A percentile compares a stretch with the other conserved stretches of the same genome.
These are phyloP conservation scores for Pardosa pseudoannulata DNA, from an alignment of 2,888 invertebrate genomes.

Conservation along the genomic window DNA sequence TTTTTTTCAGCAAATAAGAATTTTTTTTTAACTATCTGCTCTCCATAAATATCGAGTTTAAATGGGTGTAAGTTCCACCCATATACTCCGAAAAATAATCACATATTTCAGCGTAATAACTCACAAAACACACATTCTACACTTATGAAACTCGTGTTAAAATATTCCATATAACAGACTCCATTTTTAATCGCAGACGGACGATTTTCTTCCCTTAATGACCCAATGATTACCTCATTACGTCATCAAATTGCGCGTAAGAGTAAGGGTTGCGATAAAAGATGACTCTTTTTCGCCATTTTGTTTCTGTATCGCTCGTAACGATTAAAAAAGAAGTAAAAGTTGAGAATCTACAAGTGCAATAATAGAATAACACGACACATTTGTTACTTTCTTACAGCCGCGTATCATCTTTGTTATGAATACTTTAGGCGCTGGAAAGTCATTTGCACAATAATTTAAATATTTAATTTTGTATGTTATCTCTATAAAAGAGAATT, in stretches of 20 bases:
- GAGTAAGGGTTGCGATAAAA: constrained; percentile 13
- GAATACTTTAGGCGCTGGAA: background rate
- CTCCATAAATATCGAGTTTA: too few species aligned
- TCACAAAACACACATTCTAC: background rate
- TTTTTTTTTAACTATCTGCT: too few species aligned
- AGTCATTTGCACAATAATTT: background rate
- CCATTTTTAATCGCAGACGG: background rate
- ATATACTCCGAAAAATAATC: background rate
- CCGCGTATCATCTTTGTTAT: background rate
- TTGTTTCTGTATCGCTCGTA: background rate
- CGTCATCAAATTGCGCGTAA: background rate
- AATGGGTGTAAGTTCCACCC: too few species aligned
- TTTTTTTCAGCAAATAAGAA: too few species aligned
- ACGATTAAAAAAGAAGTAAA: background rate
- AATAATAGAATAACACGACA: background rate
- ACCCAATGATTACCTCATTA: constrained; percentile 17
- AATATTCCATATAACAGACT: constrained; percentile 1
- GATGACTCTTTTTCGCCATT: constrained; percentile 1
- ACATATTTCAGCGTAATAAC: background rate
- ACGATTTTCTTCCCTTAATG: background rate
- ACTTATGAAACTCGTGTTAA: background rate
- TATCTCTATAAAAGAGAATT: background rate
- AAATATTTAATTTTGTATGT: background rate
- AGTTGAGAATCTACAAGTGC: constrained; percentile 7
- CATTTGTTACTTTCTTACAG: background rate